A percentile compares a stretch with the other conserved stretches of the same genome.
Conservation (phyloP, 2,113 vertebrate species). For the Phalacrocorax brasilianus region DNA sequence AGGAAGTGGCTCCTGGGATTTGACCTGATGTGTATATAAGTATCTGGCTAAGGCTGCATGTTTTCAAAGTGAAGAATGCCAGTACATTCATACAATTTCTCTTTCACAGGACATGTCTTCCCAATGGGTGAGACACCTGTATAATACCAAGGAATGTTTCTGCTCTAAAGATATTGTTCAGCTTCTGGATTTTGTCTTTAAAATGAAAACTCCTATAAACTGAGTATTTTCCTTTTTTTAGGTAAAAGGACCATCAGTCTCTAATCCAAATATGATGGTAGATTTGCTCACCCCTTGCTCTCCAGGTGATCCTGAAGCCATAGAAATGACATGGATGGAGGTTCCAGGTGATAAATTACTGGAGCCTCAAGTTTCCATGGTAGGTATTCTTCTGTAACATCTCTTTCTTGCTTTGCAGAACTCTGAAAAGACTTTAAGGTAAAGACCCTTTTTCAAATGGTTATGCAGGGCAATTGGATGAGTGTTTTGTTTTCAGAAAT, state of each 20-base stretch:
- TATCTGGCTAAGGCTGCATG: neutral
- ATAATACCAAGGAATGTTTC: neutral
- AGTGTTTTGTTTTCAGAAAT: neutral
- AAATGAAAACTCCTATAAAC: neutral
- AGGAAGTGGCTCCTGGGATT: neutral
- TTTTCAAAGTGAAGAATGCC: neutral
- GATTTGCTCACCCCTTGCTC: conserved; percentile 93
- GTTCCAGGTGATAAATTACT: conserved; percentile 91
- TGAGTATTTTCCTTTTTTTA: conserved; percentile 45
- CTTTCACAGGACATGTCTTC: neutral
- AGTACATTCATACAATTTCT: neutral
- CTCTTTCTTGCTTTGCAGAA: neutral
- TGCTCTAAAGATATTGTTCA: neutral
- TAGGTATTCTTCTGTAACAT: conserved; percentile 59
- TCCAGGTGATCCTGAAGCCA: conserved; percentile 86
- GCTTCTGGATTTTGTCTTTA: neutral
- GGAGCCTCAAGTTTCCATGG: conserved; percentile 92
- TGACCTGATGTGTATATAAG: neutral
- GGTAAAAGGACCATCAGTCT: conserved; percentile 84
- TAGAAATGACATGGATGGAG: conserved; percentile 97
- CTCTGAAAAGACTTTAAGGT: neutral
- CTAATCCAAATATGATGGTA: conserved; percentile 74
- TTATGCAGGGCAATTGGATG: neutral
- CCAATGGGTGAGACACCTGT: neutral
- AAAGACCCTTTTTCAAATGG: neutral